These are phyloP conservation scores for Oreochromis spilurus DNA, from an alignment of 2,113 vertebrate genomes.

Conservation along the genomic window DNA sequence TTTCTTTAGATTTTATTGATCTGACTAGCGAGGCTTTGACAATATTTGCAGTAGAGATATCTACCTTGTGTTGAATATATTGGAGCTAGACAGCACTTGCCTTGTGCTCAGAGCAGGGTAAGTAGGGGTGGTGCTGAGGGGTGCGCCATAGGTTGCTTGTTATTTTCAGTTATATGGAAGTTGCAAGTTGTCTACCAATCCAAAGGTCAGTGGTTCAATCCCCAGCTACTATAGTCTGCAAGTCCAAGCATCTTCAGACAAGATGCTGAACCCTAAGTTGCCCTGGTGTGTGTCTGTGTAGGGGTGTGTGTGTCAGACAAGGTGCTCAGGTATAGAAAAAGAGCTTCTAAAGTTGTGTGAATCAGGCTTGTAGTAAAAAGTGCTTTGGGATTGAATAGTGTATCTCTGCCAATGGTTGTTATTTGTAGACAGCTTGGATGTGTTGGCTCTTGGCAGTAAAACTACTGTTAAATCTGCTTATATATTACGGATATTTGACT, in stretches of 20 bases:
- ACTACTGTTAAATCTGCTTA: neutral
- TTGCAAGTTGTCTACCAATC: neutral
- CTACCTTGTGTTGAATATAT: neutral
- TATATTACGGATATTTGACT: neutral
- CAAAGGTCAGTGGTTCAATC: neutral
- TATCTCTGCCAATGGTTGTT: neutral
- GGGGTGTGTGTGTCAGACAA: neutral
- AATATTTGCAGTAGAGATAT: neutral
- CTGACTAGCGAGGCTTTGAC: neutral
- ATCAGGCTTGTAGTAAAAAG: neutral
- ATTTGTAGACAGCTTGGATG: neutral
- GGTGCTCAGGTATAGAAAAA: neutral
- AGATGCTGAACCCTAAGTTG: neutral
- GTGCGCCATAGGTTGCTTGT: neutral
- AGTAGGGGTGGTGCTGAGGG: neutral
- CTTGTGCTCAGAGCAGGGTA: neutral
- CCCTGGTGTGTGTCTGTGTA: neutral
- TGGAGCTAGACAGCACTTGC: neutral
- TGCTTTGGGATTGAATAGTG: neutral
- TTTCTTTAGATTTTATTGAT: neutral
- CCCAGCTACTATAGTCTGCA: neutral
- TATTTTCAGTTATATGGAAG: neutral
- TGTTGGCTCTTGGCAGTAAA: neutral
- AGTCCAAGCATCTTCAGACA: neutral
- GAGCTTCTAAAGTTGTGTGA: neutral